phyloP scores from a whole-genome alignment of 2,797 vertebrate species.

The Chelon labrosus region DNA sequence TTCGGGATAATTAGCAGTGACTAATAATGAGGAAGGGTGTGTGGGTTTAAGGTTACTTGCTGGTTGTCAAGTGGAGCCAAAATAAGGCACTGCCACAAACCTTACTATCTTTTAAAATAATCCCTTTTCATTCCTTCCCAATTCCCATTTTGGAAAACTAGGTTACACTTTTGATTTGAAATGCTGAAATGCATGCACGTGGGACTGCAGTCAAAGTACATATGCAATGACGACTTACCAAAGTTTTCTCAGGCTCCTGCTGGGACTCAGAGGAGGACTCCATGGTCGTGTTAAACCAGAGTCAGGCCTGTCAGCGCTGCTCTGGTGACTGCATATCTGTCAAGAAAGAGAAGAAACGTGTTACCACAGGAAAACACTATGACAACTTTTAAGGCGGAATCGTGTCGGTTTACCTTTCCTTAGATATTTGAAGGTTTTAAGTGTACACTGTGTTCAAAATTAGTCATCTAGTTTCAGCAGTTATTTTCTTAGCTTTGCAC shows the following conservation, averaged over 20 bases:
- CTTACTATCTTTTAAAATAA: neutral
- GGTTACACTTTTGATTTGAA: neutral
- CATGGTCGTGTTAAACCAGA: constrained; percentile 76
- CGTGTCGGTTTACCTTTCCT: neutral
- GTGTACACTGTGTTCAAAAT: neutral
- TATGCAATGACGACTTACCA: constrained; percentile 75
- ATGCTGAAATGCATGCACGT: neutral
- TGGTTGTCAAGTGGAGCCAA: neutral
- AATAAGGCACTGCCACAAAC: neutral
- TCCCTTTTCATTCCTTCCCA: neutral
- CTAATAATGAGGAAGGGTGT: neutral
- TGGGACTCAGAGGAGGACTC: constrained; percentile 84
- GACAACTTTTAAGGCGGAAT: neutral
- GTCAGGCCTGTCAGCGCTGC: constrained; percentile 64
- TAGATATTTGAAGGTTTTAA: neutral
- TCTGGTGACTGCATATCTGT: constrained; percentile 77
- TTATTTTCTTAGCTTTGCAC: constrained; percentile 1
- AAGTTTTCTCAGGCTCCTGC: constrained; percentile 84
- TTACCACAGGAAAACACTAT: constrained; percentile 21
- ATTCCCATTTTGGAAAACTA: neutral
- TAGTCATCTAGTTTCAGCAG: too few species aligned
- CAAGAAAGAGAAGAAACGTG: constrained; percentile 18
- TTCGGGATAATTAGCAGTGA: constrained; percentile 2
- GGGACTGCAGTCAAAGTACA: neutral
- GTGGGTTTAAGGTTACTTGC: constrained; percentile 1